Conservation (phyloP, 1,140 invertebrate species). For the Copidosoma floridanum region DNA sequence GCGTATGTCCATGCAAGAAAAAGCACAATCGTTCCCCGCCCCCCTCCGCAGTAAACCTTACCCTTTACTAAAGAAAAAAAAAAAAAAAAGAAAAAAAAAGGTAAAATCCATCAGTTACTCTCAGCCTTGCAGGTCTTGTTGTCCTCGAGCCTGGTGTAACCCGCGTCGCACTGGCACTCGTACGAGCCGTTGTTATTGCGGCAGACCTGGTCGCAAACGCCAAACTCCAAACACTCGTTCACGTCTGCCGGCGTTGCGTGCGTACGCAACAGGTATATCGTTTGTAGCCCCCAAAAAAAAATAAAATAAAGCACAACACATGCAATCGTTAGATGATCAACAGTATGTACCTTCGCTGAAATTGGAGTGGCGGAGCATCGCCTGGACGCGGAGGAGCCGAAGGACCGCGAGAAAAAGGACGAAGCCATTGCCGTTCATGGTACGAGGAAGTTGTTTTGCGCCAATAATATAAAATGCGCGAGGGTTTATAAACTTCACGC, state of each 20-base stretch:
- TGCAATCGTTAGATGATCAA: too few relatives aligned
- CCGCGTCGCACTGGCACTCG: constrained; percentile 75
- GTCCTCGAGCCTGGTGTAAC: constrained; percentile 68
- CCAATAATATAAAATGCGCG: too few relatives aligned
- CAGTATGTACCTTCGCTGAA: too few relatives aligned
- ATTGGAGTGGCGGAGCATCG: too few relatives aligned
- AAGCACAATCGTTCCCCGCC: too few relatives aligned
- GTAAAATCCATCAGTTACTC: constrained; percentile 41
- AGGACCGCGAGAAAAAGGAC: neutral
- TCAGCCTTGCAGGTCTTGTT: constrained; percentile 69
- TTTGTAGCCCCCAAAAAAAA: too few relatives aligned
- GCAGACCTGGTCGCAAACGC: constrained; percentile 83
- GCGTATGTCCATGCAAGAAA: too few relatives aligned
- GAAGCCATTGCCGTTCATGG: neutral
- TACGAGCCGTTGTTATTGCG: constrained; percentile 75
- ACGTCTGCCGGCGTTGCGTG: constrained; percentile 66
- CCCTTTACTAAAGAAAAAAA: too few relatives aligned
- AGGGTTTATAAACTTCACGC: too few relatives aligned
- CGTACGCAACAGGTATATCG: constrained; percentile 20
- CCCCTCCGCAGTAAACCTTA: too few relatives aligned
- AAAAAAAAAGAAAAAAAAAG: too few relatives aligned
- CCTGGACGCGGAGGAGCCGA: neutral
- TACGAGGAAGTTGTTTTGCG: neutral
- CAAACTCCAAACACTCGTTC: constrained; percentile 76
- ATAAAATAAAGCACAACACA: too few relatives aligned